Conservation (phyloP, 2,113 vertebrate species). For the Burhinus bistriatus region DNA sequence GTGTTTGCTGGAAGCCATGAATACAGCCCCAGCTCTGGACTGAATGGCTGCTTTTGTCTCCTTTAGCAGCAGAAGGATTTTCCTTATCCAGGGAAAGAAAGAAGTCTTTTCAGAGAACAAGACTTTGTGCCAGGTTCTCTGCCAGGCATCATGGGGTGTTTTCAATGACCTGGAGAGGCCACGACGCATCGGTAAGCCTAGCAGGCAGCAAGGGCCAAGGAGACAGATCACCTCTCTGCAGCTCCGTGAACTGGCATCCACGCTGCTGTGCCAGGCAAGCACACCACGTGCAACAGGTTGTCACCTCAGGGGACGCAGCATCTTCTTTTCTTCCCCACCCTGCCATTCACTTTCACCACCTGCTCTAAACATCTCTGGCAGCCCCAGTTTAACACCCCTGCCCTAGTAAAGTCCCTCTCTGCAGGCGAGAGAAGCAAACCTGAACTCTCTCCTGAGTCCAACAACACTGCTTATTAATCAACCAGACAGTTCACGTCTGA, state of each 20-base stretch:
- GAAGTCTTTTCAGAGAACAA: not conserved
- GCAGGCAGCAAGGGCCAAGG: accelerated
- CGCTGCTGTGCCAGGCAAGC: not conserved
- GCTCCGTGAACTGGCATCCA: not conserved
- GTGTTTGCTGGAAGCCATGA: not conserved
- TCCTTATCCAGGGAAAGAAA: not conserved
- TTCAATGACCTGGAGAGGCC: not conserved
- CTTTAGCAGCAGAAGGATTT: not conserved
- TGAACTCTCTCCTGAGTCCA: not conserved
- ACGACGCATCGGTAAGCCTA: accelerated
- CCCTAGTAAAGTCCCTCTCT: not conserved
- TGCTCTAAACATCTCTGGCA: not conserved
- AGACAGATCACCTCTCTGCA: not conserved
- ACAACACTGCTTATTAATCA: not conserved
- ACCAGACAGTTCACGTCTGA: not conserved
- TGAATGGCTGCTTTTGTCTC: constrained; percentile 8
- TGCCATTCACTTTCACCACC: not conserved
- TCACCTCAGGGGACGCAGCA: not conserved
- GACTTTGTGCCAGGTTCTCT: not conserved
- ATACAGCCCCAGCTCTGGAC: not conserved
- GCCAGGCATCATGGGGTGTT: not conserved
- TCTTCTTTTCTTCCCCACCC: not conserved
- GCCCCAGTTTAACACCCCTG: not conserved
- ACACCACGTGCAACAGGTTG: not conserved
- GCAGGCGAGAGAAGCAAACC: not conserved